phyloP scores from a whole-genome alignment of 1,140 invertebrate genomes.

The Aphaenogaster rudis region DNA sequence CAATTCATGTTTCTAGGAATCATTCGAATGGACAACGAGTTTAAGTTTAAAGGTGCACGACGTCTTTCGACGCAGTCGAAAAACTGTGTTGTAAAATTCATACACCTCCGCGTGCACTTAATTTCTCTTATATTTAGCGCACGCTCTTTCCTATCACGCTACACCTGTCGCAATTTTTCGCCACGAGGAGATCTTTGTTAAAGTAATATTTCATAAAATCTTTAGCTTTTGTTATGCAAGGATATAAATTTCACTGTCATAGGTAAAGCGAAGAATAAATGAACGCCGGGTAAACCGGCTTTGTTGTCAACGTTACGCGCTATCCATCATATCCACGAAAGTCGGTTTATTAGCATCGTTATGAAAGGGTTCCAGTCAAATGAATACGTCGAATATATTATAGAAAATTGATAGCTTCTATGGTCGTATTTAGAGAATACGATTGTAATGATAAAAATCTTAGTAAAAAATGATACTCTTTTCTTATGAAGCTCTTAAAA shows the following conservation, averaged over 20 bases:
- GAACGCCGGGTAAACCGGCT: background rate
- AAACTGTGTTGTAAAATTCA: constrained; percentile 36
- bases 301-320: constrained; percentile 2
- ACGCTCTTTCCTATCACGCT: background rate
- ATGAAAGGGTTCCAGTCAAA: constrained; percentile 16
- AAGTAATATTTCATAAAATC: constrained; percentile 47
- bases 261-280: constrained; percentile 22
- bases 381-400: constrained; percentile 27
- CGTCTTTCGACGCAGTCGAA: background rate
- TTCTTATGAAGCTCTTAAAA: background rate
- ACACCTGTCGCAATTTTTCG: background rate
- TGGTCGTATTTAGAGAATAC: background rate
- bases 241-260: constrained; percentile 44
- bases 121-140: constrained; percentile 26
- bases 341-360: constrained; percentile 35
- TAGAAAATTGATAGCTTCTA: background rate
- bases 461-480: background rate
- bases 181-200: constrained; percentile 4
- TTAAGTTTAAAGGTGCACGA: background rate
- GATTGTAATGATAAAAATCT: constrained; percentile 3
- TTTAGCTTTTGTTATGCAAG: constrained; percentile 8
- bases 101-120: constrained; percentile 10
- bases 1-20: background rate
- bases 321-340: constrained; percentile 26
- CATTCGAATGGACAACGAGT: background rate